Evolutionary conservation across 2,113 vertebrate species (phyloP).

Genomic region (Trematomus loennbergii): DNA sequence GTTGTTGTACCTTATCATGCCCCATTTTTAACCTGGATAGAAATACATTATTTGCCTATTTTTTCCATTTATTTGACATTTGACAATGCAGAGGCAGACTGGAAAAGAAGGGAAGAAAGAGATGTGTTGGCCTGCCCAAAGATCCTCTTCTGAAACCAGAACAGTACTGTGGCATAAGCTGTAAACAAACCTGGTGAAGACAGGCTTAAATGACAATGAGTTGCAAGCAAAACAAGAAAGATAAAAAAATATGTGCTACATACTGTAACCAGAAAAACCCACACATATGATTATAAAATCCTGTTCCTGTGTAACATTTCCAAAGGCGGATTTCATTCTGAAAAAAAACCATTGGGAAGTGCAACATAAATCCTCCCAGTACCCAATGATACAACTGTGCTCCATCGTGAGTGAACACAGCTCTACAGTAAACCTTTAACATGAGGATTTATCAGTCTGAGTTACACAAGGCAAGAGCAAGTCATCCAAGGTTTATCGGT

Average conservation of each 20-base stretch:
- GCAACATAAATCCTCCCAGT: too few relatives aligned
- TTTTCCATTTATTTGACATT: neutral
- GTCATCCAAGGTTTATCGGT: too few relatives aligned
- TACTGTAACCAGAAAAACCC: neutral
- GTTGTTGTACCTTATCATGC: too few relatives aligned
- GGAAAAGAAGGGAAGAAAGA: neutral
- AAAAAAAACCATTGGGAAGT: neutral
- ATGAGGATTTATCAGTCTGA: neutral
- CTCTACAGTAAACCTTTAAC: neutral
- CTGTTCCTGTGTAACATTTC: neutral
- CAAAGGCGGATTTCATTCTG: neutral
- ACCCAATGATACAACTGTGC: neutral
- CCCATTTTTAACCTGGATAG: too few relatives aligned
- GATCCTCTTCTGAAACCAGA: too few relatives aligned
- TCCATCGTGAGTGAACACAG: neutral
- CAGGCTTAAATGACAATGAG: neutral
- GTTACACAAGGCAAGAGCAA: neutral
- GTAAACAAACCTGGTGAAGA: too few relatives aligned
- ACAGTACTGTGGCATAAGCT: too few relatives aligned
- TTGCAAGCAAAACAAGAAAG: neutral
- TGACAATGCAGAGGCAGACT: neutral
- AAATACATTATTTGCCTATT: too few relatives aligned
- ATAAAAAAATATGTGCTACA: neutral
- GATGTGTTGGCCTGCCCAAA: neutral
- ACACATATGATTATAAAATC: neutral